Base-by-base conservation (phyloP, 2,797 vertebrate species). In the Toxotes lorentzi region DNA sequence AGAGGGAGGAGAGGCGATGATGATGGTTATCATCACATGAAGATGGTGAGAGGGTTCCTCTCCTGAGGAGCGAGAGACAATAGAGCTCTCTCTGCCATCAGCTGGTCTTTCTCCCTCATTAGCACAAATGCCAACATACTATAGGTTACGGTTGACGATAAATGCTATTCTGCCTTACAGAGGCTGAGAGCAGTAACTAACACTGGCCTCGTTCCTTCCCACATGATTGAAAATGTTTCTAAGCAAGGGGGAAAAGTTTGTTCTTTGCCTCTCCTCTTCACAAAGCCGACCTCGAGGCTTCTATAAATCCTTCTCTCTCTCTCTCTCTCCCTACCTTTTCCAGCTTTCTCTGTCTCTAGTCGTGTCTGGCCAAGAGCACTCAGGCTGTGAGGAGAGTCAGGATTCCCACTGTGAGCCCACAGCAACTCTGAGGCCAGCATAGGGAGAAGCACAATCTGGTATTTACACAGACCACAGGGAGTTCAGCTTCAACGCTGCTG, bases 381-480 rank as follows among this genome's bases (percentile, higher is more conserved):
- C 38, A 19, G 38, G 51, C 70, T 75, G 75, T 47, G 70, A 79
- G 43, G 72, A 67, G 56, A 81, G 57, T 70, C 53, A 41, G 57
- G 17, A 59, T 48, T 87, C 82, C 84, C 24, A 75, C 82, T 79
- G 84, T 48, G 82, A 56, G 63, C 58, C 70, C 64, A 67, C 4
- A 62, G 61, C 73, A n/a, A 78, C 56, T 73, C 71, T 66, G 61
- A 76, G 65, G 78, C 58, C 78, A 24, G 53, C 51, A 68, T 24
- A 48, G 66, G 56, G 50, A 84, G 73, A 71, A 76, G 53, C 32
- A 53, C 16, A 74, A 82, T 82, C 65, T 70, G 62, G 86, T 87
- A 86, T 90, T 83, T 86, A 85, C 67, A 84, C 64, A 83, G 86
- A 85, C 86, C 77, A 35, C 34, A 7, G 81, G 86, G 83, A 81